A percentile compares a stretch with the other conserved stretches of the same genome.
Conservation (phyloP, 2,888 invertebrate species). For the Argyra leucocephala region DNA sequence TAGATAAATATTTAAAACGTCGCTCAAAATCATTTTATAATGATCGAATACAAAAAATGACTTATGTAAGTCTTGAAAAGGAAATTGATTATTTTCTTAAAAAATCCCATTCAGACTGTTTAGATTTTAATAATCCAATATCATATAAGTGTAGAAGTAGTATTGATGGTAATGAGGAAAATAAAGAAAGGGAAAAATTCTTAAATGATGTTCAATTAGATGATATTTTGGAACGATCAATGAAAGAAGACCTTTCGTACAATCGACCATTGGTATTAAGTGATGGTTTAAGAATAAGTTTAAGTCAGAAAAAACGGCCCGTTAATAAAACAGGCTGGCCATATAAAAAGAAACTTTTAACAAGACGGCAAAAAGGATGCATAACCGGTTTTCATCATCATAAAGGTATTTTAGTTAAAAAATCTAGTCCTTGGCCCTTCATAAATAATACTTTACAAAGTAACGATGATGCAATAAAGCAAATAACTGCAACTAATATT, state of each 20-base stretch:
- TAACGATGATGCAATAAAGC: not conserved
- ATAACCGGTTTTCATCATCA: not conserved
- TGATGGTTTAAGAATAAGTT: not conserved
- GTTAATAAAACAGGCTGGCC: conserved; percentile 80
- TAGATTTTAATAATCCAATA: not conserved
- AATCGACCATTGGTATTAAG: not conserved
- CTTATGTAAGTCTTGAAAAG: not conserved
- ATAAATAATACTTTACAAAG: not conserved
- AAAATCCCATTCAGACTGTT: not conserved
- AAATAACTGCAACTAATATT: not conserved
- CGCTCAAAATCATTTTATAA: not conserved
- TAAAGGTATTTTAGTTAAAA: not conserved
- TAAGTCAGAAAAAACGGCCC: conserved; percentile 39
- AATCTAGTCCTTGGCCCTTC: not conserved
- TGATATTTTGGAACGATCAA: not conserved
- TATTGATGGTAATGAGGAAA: not conserved
- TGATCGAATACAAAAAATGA: not conserved
- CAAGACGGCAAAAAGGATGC: conserved; percentile 2
- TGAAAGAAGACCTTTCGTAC: not conserved
- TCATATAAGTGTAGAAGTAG: not conserved
- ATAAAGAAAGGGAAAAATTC: not conserved
- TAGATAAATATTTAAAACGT: not conserved
- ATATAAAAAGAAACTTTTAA: conserved; percentile 35
- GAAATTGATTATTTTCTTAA: conserved; percentile 7
- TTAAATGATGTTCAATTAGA: not conserved